Percentiles rank a stretch among this genome's conserved stretches.
These are phyloP conservation scores for Caiman crocodilus DNA, from an alignment of 2,797 vertebrate genomes.

Conservation along the genomic window DNA sequence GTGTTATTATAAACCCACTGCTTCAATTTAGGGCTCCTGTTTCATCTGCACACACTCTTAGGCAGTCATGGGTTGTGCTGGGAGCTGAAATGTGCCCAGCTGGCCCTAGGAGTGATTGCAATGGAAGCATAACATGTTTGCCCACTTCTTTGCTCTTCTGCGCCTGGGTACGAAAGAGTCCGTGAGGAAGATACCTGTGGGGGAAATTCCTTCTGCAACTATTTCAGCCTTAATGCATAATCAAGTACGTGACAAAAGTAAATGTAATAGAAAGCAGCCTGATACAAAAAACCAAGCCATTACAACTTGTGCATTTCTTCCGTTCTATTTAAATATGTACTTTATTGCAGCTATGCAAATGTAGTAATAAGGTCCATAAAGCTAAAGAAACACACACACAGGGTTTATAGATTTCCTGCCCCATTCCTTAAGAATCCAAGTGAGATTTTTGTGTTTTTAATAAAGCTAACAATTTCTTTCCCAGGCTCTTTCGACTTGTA, in stretches of 20 bases:
- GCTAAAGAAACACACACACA: background rate
- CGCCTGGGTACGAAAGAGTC: no score
- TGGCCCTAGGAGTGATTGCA: background rate
- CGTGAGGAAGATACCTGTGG: background rate
- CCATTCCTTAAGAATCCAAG: background rate
- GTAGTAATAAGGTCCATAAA: background rate
- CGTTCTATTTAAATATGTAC: background rate
- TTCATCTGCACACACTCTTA: no score
- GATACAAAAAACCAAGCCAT: background rate
- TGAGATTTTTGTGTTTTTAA: background rate
- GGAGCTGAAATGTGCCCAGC: background rate
- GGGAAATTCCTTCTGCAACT: slow-evolving; percentile 1
- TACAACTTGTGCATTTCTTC: background rate
- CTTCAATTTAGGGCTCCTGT: no score
- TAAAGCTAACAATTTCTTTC: background rate
- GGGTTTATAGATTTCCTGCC: background rate
- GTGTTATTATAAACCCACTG: no score
- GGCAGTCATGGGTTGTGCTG: background rate
- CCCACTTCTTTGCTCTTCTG: background rate
- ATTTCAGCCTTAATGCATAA: background rate
- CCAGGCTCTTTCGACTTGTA: background rate
- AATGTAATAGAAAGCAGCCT: background rate
- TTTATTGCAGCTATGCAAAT: background rate
- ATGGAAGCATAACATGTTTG: background rate
- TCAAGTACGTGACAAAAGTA: background rate